Conservation (phyloP, 1,140 invertebrate genomes). For the Cylas formicarius region DNA sequence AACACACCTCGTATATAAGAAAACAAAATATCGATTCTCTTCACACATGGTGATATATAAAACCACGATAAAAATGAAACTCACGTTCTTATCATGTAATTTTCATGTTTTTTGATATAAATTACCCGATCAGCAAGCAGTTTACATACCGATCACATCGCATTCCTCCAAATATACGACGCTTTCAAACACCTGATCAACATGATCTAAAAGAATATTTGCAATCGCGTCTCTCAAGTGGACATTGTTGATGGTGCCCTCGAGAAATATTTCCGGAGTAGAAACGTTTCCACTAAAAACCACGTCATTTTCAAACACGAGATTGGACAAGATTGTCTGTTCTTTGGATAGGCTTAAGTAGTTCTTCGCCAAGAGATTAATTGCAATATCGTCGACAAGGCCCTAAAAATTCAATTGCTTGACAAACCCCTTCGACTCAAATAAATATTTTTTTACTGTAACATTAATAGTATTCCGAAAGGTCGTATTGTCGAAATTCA, state of each 20-base stretch:
- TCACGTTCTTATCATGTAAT: conserved; percentile 1
- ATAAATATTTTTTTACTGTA: conserved; percentile 19
- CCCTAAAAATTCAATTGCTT: conserved; percentile 25
- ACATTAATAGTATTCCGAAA: conserved; percentile 29
- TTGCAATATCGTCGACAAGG: conserved; percentile 27
- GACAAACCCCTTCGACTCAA: background rate
- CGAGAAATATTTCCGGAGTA: conserved; percentile 15
- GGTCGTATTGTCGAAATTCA: conserved; percentile 25
- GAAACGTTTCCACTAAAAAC: conserved; percentile 25
- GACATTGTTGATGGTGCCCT: conserved; percentile 27
- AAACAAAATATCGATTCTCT: too few species aligned
- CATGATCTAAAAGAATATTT: conserved; percentile 28
- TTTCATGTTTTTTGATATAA: too few species aligned
- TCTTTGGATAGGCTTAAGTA: conserved; percentile 38
- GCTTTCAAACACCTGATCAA: conserved; percentile 33
- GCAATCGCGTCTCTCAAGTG: conserved; percentile 26
- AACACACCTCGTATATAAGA: too few species aligned
- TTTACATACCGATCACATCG: too few species aligned
- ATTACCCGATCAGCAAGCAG: too few species aligned
- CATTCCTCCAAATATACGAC: conserved; percentile 25
- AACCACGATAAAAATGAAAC: too few species aligned
- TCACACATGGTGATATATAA: too few species aligned
- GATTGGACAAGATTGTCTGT: conserved; percentile 28
- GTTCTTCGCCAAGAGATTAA: conserved; percentile 28
- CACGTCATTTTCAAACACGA: conserved; percentile 28